Base-by-base conservation (phyloP, 2,888 invertebrate species). In the Melolontha melolontha region DNA sequence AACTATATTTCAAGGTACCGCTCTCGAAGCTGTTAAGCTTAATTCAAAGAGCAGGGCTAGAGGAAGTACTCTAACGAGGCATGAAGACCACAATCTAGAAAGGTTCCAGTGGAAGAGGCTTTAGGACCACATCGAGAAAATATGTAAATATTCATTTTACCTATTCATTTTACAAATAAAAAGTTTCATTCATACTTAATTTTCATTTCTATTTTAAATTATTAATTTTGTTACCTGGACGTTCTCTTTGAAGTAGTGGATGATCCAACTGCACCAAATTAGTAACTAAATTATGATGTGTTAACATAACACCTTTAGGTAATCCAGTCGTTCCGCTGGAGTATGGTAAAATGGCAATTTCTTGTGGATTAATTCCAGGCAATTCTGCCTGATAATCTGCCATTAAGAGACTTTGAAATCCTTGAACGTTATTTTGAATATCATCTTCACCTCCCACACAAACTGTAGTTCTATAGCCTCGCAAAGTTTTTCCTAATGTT, bases 291-390 rank as follows among this genome's bases (percentile, higher is more conserved):
- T 92, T 92, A 73, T 85, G 84, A 77, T 93, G 92, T 0, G 91
- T 89, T 50, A 93, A 81, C 87, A 90, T 88, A 0, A 93, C 93
- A 1, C 93, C 93, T 83, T 93, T 94, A 0, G 93, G 93, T 77
- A 92, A 85, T 0, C 94, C 94, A 0, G 93, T 94, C 0, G 95
- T 94, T 0, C 95, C 94, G 74, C 89, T 89, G 1, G 89, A 89
- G 80, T 88, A 89, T 0, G 89, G 89, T 49, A 89, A 84, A 44
- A 89, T 79, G 44, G 87, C 88, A 1, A 88, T 82, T 57, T 87
- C 85, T 8, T 86, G 85, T 6, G 84, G 79, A 75, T 84, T 84
- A 55, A 88, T 77, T 12, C 86, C 78, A 0, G 85, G 85, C 41
- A 86, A 72, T 51, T 83, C 80, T 10, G 82, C 79, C 69, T 80